Base-by-base conservation (phyloP, 2,888 invertebrate species). In the Clepsis dumicolana region DNA sequence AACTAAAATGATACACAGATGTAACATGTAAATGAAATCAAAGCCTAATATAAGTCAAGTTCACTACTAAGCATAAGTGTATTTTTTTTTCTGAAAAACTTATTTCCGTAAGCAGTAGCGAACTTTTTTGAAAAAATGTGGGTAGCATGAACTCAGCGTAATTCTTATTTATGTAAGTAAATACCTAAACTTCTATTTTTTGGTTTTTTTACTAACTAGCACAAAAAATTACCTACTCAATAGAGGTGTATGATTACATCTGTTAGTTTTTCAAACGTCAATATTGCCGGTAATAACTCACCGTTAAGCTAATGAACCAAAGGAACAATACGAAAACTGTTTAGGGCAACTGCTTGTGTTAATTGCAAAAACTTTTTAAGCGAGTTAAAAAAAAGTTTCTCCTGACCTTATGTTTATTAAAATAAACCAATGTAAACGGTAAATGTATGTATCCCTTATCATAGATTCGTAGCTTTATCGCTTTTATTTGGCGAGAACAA, bases 371-470 rank as follows among this genome's bases (percentile, higher is more conserved):
- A 14, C 38, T 38, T 38, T n/a, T 38, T 38, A n/a, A n/a, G 4
- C n/a, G 4, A 38, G n/a, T 5, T 38, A 1, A 4, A 32, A 4
- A 32, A 32, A 32, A 18, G 44, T 5, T 44, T 44, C 2, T 1
- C 16, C 38, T 44, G 4, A 4, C 48, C 21, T 48, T 12, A 10
- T 12, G 48, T 21, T 48, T 1, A 2, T 21, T 18, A 10, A 2
- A 48, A 21, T 44, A 44, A 44, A 44, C 1, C 8, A 18, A 44
- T 21, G 48, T 21, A 21, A 21, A 48, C 48, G 12, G 12, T 48
- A 10, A 48, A 48, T 21, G n/a, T n/a, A n/a, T n/a, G n/a, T 48
- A 48, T 10, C 12, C 10, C 48, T 48, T 48, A 48, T 48, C 48
- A 18, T 12, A 21, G 12, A 29, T 61, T 14, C 29, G 7, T 18